Evolutionary conservation across 2,113 vertebrate species (phyloP), one percentile per base, ranked within the genome.

Genomic region (Mystacornis crossleyi): DNA sequence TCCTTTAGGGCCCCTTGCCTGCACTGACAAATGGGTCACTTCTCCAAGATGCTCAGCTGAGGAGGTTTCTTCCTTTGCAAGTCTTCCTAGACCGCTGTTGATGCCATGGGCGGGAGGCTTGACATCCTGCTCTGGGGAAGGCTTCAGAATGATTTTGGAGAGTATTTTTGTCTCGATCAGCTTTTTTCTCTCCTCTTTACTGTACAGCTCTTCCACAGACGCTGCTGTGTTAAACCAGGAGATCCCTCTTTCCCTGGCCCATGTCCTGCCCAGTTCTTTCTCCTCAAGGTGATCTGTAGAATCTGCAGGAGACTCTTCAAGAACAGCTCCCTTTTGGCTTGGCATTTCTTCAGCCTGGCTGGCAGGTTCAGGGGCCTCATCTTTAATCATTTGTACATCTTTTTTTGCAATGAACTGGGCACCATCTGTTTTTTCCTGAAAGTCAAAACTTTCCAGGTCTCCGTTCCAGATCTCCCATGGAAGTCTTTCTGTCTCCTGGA

Each of bases 141-240:
- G 81, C 20, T 69, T 14, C 88, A 95, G 33, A 26, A 72, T 40
- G n/a, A 92, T 24, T 91, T 97, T 98, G 40, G 89, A 94, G 51
- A 98, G 96, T 31, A 98, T 92, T 58, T 97, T 94, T 55, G 93
- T 97, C 87, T 98, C 89, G 21, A 98, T 97, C 86, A 97, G 86
- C 43, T 81, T 95, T 53, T 64, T 97, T 43, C 96, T 97, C 78
- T 98, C 97, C 55, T 81, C 78, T 33, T 64, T 48, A 55, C 78
- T 96, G 81, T 6, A 51, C 34, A 88, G 57, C 26, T 24, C 48
- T 45, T 85, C 33, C 23, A 16, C 4, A 66, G 61, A 29, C 14
- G 9, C 29, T 21, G 51, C 24, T 24, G 19, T 6, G 29, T 62
- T 78, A 31, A 65, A 2, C 3, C 70, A 61, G 4, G 23, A 67